Percentiles rank a stretch among this genome's conserved stretches.
phyloP scores from a whole-genome alignment of 2,888 invertebrate genomes.

The Cryptus armator region DNA sequence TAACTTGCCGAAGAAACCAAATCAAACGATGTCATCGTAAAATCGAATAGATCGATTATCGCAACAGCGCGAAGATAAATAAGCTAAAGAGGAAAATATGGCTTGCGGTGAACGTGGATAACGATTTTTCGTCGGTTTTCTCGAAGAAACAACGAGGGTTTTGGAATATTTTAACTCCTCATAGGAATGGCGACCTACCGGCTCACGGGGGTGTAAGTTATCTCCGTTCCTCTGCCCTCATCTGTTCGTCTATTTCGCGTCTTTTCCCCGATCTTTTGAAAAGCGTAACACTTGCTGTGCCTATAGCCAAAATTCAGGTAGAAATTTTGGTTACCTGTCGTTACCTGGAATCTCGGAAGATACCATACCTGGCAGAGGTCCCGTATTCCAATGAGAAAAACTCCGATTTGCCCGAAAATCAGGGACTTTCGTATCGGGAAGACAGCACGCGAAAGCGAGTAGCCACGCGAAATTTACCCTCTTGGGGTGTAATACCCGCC shows the following conservation, averaged over 20 bases:
- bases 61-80: no score
- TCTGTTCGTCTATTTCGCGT: neutral
- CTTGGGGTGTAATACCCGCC: slow-evolving; percentile 57
- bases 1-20: no score
- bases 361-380: slow-evolving; percentile 51
- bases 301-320: neutral
- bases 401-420: slow-evolving; percentile 82
- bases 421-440: slow-evolving; percentile 80
- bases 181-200: no score
- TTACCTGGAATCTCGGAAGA: slow-evolving; percentile 3
- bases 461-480: slow-evolving; percentile 59
- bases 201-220: no score
- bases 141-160: no score
- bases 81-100: no score
- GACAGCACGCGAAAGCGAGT: slow-evolving; percentile 69
- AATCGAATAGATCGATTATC: no score
- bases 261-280: neutral
- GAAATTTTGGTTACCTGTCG: slow-evolving; percentile 15
- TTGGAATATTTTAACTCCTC: no score
- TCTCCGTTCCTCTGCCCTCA: neutral
- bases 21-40: no score
- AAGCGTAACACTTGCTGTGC: neutral
- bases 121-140: no score
- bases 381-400: slow-evolving; percentile 76
- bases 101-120: no score